phyloP scores from a whole-genome alignment of 2,113 vertebrate species.

The Mustelus asterias region DNA sequence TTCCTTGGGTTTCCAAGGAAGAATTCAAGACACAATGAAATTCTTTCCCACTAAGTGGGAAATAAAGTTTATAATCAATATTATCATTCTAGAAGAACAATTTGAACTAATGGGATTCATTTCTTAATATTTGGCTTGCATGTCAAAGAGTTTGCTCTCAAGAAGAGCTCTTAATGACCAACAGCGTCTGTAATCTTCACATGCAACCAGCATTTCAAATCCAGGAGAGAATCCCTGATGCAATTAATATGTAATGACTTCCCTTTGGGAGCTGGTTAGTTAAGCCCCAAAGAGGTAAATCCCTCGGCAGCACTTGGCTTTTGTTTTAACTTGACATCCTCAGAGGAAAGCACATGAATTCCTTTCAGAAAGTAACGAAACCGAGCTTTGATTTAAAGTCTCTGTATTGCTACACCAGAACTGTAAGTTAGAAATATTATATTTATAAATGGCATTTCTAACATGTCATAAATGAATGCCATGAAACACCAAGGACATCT shows the following conservation, averaged over 20 bases:
- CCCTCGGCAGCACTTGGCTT: background rate
- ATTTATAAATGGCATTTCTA: too few species aligned
- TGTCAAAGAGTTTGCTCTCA: background rate
- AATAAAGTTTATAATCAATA: background rate
- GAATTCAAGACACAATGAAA: background rate
- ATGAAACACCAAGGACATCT: background rate
- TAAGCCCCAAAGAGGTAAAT: constrained; percentile 6
- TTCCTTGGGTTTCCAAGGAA: background rate
- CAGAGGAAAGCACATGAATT: background rate
- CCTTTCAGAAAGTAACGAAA: constrained; percentile 16
- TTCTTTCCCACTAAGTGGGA: background rate
- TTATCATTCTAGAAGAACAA: background rate
- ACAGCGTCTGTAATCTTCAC: background rate
- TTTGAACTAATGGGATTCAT: background rate
- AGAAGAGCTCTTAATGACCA: background rate
- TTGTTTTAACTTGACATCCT: background rate
- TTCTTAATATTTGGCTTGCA: background rate
- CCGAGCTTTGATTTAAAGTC: background rate
- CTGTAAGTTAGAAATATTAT: too few species aligned
- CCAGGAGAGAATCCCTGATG: constrained; percentile 11
- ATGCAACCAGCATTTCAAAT: background rate
- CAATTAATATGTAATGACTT: constrained; percentile 9
- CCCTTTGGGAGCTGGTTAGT: background rate
- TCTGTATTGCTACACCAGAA: background rate
- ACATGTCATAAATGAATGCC: too few species aligned